These are phyloP conservation scores for Dromococcyx pavoninus DNA, from an alignment of 2,797 vertebrate species.

Conservation along the genomic window DNA sequence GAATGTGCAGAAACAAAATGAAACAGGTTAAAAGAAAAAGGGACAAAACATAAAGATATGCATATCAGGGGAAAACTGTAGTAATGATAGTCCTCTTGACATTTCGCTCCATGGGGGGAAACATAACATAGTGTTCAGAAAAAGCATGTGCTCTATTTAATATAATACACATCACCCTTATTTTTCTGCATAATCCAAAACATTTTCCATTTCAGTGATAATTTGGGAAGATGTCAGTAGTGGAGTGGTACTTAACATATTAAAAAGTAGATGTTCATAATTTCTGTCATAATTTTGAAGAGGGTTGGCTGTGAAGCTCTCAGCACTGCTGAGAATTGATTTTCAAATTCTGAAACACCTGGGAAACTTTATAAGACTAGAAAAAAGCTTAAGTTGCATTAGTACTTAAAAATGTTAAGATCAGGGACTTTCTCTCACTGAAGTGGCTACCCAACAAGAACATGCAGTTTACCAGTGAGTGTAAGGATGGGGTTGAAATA, in stretches of 20 bases:
- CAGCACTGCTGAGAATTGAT: not conserved
- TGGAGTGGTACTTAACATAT: conserved; percentile 61
- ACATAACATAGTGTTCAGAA: not conserved
- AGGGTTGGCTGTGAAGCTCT: conserved; percentile 32
- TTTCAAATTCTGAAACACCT: conserved; percentile 24
- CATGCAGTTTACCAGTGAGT: fast-evolving
- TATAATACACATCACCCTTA: not conserved
- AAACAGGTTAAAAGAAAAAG: not conserved
- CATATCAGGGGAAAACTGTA: not conserved
- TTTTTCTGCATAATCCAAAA: conserved; percentile 2
- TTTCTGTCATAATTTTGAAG: conserved; percentile 31
- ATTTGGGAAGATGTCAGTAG: conserved; percentile 6
- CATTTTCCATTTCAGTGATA: not conserved
- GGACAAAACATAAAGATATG: not conserved
- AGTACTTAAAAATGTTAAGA: not conserved
- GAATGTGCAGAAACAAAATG: not conserved
- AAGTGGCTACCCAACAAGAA: not conserved
- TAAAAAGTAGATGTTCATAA: conserved; percentile 36
- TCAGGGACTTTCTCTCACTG: not conserved
- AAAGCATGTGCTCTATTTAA: not conserved
- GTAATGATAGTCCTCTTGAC: conserved; percentile 34
- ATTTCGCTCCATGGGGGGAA: not conserved
- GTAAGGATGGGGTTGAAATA: not conserved
- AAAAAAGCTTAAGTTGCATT: not conserved
- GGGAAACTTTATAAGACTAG: not conserved